Evolutionary conservation across 2,113 vertebrate genomes (phyloP).

Genomic region (Gymnocephalus cernua): DNA sequence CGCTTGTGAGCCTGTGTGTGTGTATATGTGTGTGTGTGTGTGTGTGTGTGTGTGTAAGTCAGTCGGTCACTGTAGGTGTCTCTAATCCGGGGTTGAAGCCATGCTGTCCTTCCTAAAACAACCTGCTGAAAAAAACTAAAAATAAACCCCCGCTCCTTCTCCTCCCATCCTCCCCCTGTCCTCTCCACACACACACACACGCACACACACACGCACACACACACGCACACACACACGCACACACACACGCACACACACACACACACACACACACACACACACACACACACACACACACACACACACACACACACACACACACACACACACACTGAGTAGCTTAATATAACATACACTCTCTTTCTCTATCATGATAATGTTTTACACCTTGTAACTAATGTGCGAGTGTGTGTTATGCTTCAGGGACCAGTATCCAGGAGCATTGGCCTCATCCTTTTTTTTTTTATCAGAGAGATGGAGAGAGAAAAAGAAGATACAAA

Average conservation of each 20-base stretch:
- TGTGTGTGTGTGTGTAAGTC: constrained; percentile 24
- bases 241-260: too few species aligned
- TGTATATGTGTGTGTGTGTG: constrained; percentile 28
- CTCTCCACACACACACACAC: constrained; percentile 27
- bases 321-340: constrained; percentile 42
- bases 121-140: constrained; percentile 73
- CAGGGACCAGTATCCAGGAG: constrained; percentile 23
- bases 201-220: constrained; percentile 28
- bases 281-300: constrained; percentile 48
- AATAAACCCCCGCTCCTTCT: constrained; percentile 52
- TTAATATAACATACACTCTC: constrained; percentile 58
- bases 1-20: constrained; percentile 29
- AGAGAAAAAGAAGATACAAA: neutral
- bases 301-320: constrained; percentile 45
- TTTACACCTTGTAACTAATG: constrained; percentile 26
- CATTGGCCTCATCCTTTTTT: constrained; percentile 8
- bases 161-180: constrained; percentile 4
- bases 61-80: constrained; percentile 68
- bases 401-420: constrained; percentile 1
- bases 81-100: constrained; percentile 71
- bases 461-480: constrained; percentile 4
- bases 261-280: constrained; percentile 41
- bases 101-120: constrained; percentile 66
- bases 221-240: too few species aligned
- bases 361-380: constrained; percentile 33